These are phyloP conservation scores for Byasa hedistus DNA, from an alignment of 2,888 invertebrate species.

Conservation along the genomic window DNA sequence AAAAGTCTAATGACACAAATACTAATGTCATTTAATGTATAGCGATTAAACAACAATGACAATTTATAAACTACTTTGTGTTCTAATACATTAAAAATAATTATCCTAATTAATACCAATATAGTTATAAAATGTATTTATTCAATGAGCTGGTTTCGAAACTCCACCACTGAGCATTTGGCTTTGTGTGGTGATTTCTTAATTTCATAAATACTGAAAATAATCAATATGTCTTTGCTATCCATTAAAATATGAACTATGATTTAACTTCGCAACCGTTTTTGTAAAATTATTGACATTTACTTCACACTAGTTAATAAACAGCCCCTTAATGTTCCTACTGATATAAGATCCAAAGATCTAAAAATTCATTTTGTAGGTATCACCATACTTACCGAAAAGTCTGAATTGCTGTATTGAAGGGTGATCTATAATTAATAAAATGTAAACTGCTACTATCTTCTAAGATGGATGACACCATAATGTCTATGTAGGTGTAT, in stretches of 20 bases:
- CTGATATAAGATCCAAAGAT: not conserved
- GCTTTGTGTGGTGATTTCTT: not conserved
- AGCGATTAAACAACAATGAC: not conserved
- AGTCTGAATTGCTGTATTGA: too few relatives aligned
- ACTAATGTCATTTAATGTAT: not conserved
- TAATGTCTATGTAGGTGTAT: too few relatives aligned
- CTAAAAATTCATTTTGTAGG: too few relatives aligned
- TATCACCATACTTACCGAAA: too few relatives aligned
- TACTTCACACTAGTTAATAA: too few relatives aligned
- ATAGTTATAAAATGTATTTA: not conserved
- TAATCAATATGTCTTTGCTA: not conserved
- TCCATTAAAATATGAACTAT: not conserved
- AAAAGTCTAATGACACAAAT: not conserved
- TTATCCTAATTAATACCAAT: not conserved
- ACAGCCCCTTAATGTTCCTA: not conserved
- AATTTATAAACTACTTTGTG: not conserved
- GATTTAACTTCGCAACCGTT: too few relatives aligned
- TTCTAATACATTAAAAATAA: not conserved
- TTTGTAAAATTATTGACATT: too few relatives aligned
- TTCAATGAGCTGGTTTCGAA: not conserved
- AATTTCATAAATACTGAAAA: not conserved
- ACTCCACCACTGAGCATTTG: not conserved
- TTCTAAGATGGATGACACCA: too few relatives aligned
- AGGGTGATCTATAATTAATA: too few relatives aligned
- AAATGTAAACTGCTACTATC: too few relatives aligned